Base-by-base conservation (phyloP, 2,113 vertebrate genomes). In the Hepsetus odoe region DNA sequence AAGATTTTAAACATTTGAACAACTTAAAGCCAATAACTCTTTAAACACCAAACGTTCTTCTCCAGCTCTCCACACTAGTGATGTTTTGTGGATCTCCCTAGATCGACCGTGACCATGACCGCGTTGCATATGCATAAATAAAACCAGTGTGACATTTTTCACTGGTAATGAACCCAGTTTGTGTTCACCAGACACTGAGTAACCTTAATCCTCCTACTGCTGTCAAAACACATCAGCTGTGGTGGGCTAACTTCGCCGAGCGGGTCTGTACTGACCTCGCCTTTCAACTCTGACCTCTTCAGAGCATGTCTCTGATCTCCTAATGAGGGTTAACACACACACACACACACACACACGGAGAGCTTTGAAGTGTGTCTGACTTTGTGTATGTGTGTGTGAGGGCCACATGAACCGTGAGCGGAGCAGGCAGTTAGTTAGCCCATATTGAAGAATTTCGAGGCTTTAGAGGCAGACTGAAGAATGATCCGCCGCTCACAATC, bases 321-420 rank as follows among this genome's bases (percentile, higher is more conserved):
- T 70, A 79, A 68, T 69, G 56, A 46, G 42, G 51, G 44, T 72
- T 55, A 28, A 79, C 46, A 78, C 30, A n/a, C n/a, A n/a, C n/a
- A n/a, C n/a, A n/a, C n/a, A 79, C 46, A 78, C 30, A n/a, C n/a
- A n/a, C n/a, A 82, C 42, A 53, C 46, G 49, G 46, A 30, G 22
- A 26, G 65, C 46, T 33, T 49, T 70, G 20, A 33, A 33, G 66
- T 33, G 38, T 56, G 66, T 49, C 33, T 18, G 56, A 67, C 24
- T 58, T 49, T 74, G 30, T 26, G 38, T 24, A 20, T 49, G 42
- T 40, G 44, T 74, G 69, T 72, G 59, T 68, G 70, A 53, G 42
- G 51, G 42, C 38, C 61, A 30, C 42, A 38, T 61, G 46, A 44
- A 58, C 59, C 72, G 33, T 66, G 38, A 59, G 75, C 59, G 28